phyloP scores from a whole-genome alignment of 2,113 vertebrate species.

The Ailurus styani region DNA sequence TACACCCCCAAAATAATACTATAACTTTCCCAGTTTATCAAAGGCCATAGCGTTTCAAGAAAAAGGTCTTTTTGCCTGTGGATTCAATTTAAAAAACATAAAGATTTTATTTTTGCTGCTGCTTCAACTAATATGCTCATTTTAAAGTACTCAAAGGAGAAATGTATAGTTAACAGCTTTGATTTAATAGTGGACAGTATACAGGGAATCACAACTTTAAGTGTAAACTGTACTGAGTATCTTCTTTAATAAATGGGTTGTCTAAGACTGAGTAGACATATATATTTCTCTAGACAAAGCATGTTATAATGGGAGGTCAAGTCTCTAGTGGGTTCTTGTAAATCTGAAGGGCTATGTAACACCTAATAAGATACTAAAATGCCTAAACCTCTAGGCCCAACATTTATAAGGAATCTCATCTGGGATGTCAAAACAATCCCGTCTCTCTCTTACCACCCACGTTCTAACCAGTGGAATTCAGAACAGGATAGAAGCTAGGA shows the following conservation, averaged over 20 bases:
- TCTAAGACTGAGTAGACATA: not conserved
- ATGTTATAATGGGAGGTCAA: not conserved
- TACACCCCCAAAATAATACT: not conserved
- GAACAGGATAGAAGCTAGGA: not conserved
- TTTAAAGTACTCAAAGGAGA: not conserved
- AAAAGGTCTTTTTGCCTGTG: not conserved
- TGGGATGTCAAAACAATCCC: slow-evolving; percentile 20
- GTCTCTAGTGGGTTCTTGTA: not conserved
- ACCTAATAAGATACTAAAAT: not conserved
- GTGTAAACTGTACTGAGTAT: not conserved
- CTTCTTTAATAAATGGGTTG: not conserved
- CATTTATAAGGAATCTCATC: not conserved
- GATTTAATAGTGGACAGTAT: not conserved
- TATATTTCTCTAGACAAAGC: not conserved
- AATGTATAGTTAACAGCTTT: not conserved
- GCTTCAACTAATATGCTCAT: not conserved
- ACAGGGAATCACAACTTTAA: slow-evolving; percentile 15
- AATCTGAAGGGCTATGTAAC: not conserved
- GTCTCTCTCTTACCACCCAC: not conserved
- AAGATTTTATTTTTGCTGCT: slow-evolving; percentile 8
- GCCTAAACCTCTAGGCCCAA: not conserved
- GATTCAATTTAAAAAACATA: not conserved
- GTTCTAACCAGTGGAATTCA: slow-evolving; percentile 14
- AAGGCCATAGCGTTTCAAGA: not conserved
- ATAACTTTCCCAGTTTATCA: not conserved